Conservation (phyloP, 2,797 vertebrate genomes). For the Crenichthys baileyi region DNA sequence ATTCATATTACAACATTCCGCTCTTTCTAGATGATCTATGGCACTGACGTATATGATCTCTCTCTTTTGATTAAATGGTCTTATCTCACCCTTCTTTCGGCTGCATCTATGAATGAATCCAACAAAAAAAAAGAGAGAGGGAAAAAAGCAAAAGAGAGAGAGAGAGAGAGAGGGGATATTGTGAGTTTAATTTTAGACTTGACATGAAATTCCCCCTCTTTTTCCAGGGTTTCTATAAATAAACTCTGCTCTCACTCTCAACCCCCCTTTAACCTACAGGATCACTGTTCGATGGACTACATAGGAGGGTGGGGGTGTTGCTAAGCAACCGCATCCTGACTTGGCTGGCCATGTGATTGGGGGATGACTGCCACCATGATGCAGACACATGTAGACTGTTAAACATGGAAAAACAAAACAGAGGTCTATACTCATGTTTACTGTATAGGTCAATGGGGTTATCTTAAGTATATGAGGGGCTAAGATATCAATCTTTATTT, state of each 20-base stretch:
- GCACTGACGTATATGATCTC: background rate
- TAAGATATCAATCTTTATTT: background rate
- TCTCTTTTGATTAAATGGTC: conserved; percentile 10
- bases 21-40: background rate
- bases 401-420: background rate
- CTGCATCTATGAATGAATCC: conserved; percentile 67
- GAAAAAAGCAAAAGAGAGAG: background rate
- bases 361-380: conserved; percentile 50
- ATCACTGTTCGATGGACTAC: conserved; percentile 46
- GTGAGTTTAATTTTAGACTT: conserved; percentile 72
- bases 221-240: conserved; percentile 72
- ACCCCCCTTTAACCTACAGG: conserved; percentile 19
- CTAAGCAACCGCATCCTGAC: conserved; percentile 74
- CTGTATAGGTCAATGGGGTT: background rate
- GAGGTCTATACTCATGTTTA: background rate
- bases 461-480: background rate
- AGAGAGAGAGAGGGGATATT: conserved; percentile 5
- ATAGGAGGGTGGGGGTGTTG: conserved; percentile 52
- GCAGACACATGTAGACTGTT: background rate
- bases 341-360: conserved; percentile 65
- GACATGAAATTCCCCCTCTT: conserved; percentile 57
- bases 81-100: conserved; percentile 20
- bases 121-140: background rate
- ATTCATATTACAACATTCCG: background rate
- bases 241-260: conserved; percentile 42